Evolutionary conservation across 2,888 invertebrate genomes (phyloP), one percentile per base, ranked within the genome.

Genomic region (Pseudanteris insignis): DNA sequence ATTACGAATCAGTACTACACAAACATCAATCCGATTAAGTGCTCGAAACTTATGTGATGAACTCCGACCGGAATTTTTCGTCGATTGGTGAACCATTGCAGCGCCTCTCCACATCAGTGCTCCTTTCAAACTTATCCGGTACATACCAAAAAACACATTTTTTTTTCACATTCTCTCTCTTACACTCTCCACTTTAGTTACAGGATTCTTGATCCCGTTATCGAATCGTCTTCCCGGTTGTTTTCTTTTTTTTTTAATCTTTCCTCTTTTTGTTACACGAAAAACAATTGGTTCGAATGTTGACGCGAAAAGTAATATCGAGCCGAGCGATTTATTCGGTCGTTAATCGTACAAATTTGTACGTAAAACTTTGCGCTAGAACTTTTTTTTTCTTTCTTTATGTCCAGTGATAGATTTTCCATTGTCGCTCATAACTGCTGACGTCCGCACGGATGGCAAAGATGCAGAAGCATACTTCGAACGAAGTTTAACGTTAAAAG

Each of bases 1-100:
- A 33, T 46, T 32, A 44, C 13, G 44, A 54, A 44, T 30, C 53
- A 54, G 53, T 54, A 38, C 21, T 25, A 38, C 25, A 44, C 29
- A 44, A 38, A 54, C 53, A 44, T 32, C 13, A 32, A 21, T 33
- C 18, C 24, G 37, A 32, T 38, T 10, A 54, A 54, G 53, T 44
- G 53, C 38, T 44, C 32, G 13, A 34, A 54, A 29, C 29, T 44
- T 25, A 37, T 28, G 41, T 38, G 38, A 32, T 38, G 38, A 34
- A 43, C 9, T 14, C 2, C 4, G 2, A 4, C 13, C 2, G 7
- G 13, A 1, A n/a, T 32, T 44, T 4, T 13, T 32, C 14, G 7
- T 18, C 18, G 13, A 32, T 7, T 33, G n/a, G n/a, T n/a, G n/a
- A n/a, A n/a, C n/a, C n/a, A n/a, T n/a, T n/a, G n/a, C n/a, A n/a